A percentile compares a stretch with the other conserved stretches of the same genome.
phyloP scores from a whole-genome alignment of 2,888 invertebrate genomes.

The Microplitis deprimator region DNA sequence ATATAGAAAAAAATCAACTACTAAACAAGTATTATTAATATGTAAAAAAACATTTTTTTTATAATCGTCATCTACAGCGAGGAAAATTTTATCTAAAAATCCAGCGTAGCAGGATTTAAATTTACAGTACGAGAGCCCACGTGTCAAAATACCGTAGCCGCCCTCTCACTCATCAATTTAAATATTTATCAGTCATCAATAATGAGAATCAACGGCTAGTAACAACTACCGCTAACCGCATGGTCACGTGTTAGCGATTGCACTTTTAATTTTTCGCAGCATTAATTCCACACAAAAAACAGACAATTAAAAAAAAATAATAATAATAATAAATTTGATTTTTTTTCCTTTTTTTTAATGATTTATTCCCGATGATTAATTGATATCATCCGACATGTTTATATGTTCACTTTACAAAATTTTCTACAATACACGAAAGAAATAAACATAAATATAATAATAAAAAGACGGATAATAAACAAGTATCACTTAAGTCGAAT shows the following conservation, averaged over 20 bases:
- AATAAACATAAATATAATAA: constrained; percentile 22
- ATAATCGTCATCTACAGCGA: not conserved
- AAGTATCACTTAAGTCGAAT: constrained; percentile 27
- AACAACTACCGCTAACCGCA: constrained; percentile 8
- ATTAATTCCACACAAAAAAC: not conserved
- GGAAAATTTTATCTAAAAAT: constrained; percentile 1
- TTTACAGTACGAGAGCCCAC: constrained; percentile 14
- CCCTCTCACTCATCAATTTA: not conserved
- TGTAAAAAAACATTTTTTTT: not conserved
- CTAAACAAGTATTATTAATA: not conserved
- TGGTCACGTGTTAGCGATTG: not conserved
- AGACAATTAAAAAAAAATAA: not conserved
- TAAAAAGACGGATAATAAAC: constrained; percentile 25
- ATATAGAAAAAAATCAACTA: not conserved
- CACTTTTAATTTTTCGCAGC: not conserved
- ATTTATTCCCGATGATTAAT: constrained; percentile 11
- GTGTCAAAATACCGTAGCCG: constrained; percentile 7
- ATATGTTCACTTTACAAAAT: constrained; percentile 20
- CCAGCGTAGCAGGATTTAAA: not conserved
- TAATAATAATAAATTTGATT: not conserved
- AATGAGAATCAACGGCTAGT: not conserved
- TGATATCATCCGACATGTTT: not conserved
- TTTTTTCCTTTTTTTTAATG: not conserved
- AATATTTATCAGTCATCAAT: not conserved
- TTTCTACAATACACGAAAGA: constrained; percentile 32